phyloP scores from a whole-genome alignment of 2,113 vertebrate species.

The Phrynocephalus versicolor region DNA sequence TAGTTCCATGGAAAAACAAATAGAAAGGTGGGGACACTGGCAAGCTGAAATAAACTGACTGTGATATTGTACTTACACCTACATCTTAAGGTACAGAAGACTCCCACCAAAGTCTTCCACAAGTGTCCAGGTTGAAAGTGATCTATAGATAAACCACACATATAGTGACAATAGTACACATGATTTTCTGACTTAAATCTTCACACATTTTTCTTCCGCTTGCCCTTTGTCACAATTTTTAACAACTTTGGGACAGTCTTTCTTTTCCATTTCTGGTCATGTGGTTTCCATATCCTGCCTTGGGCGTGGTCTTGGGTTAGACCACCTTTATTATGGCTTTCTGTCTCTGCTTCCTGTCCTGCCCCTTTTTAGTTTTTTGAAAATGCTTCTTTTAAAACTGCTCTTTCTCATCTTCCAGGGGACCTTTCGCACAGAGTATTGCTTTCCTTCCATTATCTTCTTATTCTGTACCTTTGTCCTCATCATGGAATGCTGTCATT shows the following conservation, averaged over 20 bases:
- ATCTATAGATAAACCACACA: not conserved
- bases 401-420: not conserved
- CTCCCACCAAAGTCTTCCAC: not conserved
- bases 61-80: not conserved
- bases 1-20: slow-evolving; percentile 40
- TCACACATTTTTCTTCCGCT: not conserved
- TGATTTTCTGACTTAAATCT: not conserved
- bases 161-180: not conserved
- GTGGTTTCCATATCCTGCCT: not conserved
- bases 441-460: not conserved
- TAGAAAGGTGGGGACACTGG: slow-evolving; percentile 37
- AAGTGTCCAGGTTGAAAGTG: not conserved
- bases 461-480: not conserved
- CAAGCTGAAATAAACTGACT: slow-evolving; percentile 1
- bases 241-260: not conserved
- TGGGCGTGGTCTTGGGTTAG: not conserved
- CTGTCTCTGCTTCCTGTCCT: not conserved
- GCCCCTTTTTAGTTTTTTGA: not conserved
- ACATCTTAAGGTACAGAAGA: slow-evolving; percentile 10
- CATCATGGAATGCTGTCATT: not conserved
- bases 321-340: not conserved
- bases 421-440: not conserved
- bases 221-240: not conserved
- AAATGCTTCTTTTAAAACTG: not conserved
- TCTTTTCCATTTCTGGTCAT: not conserved